phyloP scores from a whole-genome alignment of 2,113 vertebrate species.

The Eupsittula cactorum region DNA sequence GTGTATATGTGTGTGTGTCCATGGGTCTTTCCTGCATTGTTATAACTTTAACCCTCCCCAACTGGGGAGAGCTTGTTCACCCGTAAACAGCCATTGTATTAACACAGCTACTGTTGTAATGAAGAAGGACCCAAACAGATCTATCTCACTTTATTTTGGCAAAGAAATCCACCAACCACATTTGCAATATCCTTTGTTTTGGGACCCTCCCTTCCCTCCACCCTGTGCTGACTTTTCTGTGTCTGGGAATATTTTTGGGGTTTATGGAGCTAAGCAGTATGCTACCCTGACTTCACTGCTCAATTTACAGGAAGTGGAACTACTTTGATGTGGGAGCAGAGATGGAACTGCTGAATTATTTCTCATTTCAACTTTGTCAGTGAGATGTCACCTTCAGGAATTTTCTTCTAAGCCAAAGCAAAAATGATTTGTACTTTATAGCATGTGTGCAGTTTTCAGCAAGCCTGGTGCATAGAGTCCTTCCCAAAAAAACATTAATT shows the following conservation, averaged over 20 bases:
- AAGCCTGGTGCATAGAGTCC: not conserved
- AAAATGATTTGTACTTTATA: not conserved
- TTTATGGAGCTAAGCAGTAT: not conserved
- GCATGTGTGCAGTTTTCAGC: not conserved
- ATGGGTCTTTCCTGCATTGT: not conserved
- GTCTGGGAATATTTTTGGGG: not conserved
- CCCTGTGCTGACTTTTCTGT: not conserved
- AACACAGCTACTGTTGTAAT: not conserved
- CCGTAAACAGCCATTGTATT: not conserved
- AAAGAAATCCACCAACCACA: not conserved
- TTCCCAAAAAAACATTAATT: not conserved
- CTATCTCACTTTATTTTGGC: not conserved
- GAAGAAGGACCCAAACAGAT: not conserved
- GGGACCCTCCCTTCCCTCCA: not conserved
- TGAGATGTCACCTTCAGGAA: not conserved
- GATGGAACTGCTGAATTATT: not conserved
- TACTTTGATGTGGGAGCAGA: not conserved
- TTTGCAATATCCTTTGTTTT: not conserved
- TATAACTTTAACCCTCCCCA: not conserved
- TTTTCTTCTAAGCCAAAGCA: not conserved
- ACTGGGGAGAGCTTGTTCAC: not conserved
- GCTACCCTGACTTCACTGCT: not conserved
- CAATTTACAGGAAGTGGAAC: not conserved
- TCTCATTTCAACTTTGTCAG: not conserved
- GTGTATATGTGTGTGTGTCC: not conserved